These are phyloP conservation scores for Catamblyrhynchus diadema DNA, from an alignment of 2,797 vertebrate genomes.

Conservation along the genomic window DNA sequence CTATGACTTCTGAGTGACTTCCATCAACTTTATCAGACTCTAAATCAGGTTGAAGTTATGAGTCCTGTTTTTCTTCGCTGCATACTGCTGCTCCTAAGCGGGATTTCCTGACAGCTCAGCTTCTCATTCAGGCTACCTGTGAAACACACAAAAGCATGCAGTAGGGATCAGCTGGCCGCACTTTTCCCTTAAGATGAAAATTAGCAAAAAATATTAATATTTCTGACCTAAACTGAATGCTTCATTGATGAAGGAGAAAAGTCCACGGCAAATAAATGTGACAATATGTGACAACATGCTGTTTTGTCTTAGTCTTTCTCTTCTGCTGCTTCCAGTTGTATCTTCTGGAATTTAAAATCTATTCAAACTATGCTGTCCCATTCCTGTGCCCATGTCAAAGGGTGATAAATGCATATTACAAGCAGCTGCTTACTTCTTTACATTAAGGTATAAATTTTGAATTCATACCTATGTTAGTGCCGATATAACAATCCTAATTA, in stretches of 20 bases:
- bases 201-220: not conserved
- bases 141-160: not conserved
- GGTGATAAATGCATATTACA: not conserved
- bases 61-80: not conserved
- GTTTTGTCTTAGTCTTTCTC: not conserved
- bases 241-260: not conserved
- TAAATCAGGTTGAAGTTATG: not conserved
- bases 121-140: not conserved
- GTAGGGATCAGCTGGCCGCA: not conserved
- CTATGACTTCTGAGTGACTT: not conserved
- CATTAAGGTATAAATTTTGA: not conserved
- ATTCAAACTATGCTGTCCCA: not conserved
- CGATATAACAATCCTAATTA: not conserved
- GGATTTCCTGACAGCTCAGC: not conserved
- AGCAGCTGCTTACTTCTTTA: not conserved
- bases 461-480: not conserved
- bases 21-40: not conserved
- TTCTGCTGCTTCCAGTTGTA: not conserved
- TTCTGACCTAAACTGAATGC: not conserved
- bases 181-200: not conserved
- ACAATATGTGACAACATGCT: not conserved
- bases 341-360: not conserved
- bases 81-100: not conserved
- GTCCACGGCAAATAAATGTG: not conserved
- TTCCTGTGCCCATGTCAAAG: not conserved